Conservation (phyloP, 2,888 invertebrate genomes). For the Zootermopsis nevadensis region DNA sequence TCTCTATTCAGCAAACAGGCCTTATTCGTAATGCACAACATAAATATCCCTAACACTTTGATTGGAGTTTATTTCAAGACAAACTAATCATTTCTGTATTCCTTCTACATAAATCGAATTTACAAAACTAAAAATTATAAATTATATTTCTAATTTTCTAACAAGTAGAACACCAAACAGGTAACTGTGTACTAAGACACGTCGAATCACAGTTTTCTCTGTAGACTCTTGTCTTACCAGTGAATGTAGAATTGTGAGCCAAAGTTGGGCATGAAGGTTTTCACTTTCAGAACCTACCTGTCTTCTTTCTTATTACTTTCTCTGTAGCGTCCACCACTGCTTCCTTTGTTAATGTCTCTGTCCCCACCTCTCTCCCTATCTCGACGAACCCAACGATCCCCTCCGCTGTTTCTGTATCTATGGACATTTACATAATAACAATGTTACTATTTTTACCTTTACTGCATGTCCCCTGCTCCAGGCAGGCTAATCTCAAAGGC, state of each 20-base stretch:
- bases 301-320: slow-evolving; percentile 42
- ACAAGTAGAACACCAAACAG: not conserved
- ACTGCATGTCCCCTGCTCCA: not conserved
- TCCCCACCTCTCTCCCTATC: slow-evolving; percentile 37
- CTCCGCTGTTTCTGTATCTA: slow-evolving; percentile 40
- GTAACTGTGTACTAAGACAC: not conserved
- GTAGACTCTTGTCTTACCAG: too few relatives aligned
- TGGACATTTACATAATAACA: slow-evolving; percentile 38
- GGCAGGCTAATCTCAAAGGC: not conserved
- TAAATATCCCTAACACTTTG: too few relatives aligned
- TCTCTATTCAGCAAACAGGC: too few relatives aligned
- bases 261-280: too few relatives aligned
- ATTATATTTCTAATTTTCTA: too few relatives aligned
- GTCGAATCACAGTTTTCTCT: too few relatives aligned
- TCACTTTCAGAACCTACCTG: slow-evolving; percentile 33
- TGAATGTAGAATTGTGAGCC: too few relatives aligned
- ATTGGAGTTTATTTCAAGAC: too few relatives aligned
- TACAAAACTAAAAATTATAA: too few relatives aligned
- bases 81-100: too few relatives aligned
- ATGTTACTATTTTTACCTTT: slow-evolving; percentile 23
- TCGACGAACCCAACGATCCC: slow-evolving; percentile 35
- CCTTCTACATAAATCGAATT: too few relatives aligned
- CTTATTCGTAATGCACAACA: too few relatives aligned
- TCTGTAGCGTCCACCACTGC: slow-evolving; percentile 37
- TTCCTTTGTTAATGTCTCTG: slow-evolving; percentile 26